Conservation (phyloP, 2,888 invertebrate genomes). For the Salpingus planirostris region DNA sequence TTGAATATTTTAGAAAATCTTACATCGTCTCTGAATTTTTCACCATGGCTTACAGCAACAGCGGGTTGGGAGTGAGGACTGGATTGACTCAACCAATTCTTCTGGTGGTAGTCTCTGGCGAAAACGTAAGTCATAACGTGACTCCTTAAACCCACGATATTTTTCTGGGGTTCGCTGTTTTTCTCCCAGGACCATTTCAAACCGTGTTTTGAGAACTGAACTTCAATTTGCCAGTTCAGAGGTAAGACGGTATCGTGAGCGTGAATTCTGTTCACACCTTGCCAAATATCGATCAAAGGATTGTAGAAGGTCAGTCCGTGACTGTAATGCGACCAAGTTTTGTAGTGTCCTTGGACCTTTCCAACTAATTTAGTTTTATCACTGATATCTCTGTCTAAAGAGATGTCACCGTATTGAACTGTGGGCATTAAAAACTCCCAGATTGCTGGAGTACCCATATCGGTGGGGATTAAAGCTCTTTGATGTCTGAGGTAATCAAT, state of each 20-base stretch:
- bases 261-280: slow-evolving; percentile 34
- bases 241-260: slow-evolving; percentile 31
- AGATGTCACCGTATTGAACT: slow-evolving; percentile 21
- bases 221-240: slow-evolving; percentile 23
- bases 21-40: slow-evolving; percentile 23
- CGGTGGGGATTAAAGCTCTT: slow-evolving; percentile 31
- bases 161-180: slow-evolving; percentile 23
- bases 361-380: no score
- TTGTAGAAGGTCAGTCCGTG: slow-evolving; percentile 39
- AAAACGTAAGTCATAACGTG: slow-evolving; percentile 34
- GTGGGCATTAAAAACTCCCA: slow-evolving; percentile 30
- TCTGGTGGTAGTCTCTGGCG: slow-evolving; percentile 25
- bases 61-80: slow-evolving; percentile 31
- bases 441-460: slow-evolving; percentile 37
- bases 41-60: slow-evolving; percentile 31
- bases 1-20: no score
- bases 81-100: slow-evolving; percentile 23
- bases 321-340: slow-evolving; percentile 31
- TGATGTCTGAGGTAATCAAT: slow-evolving; percentile 17
- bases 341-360: slow-evolving; percentile 18
- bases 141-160: slow-evolving; percentile 27
- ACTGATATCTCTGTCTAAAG: slow-evolving; percentile 26
- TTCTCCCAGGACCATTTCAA: slow-evolving; percentile 31
- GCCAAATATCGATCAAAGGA: slow-evolving; percentile 40
- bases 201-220: slow-evolving; percentile 24